Conservation (phyloP, 2,797 vertebrate genomes). For the Tolypeutes matacus region DNA sequence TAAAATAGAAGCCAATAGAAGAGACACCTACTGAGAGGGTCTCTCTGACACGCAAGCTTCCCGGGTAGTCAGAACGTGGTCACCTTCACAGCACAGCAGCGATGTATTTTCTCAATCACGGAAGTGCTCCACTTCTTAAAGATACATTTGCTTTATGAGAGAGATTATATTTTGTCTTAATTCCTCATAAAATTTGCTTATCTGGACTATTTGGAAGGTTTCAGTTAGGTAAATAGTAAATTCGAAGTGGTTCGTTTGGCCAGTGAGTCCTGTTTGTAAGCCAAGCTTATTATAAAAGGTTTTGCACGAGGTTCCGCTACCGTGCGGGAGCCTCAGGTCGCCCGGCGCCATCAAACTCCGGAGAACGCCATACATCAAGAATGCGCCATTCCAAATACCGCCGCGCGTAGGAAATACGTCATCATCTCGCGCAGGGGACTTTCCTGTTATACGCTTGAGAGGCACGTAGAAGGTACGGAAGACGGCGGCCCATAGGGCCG, state of each 20-base stretch:
- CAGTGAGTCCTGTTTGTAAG: background rate
- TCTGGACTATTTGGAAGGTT: background rate
- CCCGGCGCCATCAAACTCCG: background rate
- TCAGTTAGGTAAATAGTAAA: background rate
- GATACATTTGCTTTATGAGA: background rate
- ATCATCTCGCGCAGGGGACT: accelerated
- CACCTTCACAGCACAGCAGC: no score
- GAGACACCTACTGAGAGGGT: background rate
- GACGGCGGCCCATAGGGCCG: accelerated
- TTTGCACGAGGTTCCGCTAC: accelerated
- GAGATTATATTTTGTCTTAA: background rate
- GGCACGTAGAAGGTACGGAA: accelerated
- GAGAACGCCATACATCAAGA: accelerated
- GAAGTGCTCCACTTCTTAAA: background rate
- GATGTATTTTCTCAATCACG: no score
- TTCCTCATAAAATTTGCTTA: background rate
- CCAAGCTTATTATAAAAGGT: accelerated
- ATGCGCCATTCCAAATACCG: accelerated
- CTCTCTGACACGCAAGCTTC: no score
- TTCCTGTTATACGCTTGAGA: accelerated
- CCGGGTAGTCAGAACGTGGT: no score
- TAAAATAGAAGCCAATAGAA: no score
- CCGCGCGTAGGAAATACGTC: background rate
- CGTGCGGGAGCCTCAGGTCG: no score
- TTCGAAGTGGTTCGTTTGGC: background rate